A percentile compares a stretch with the other conserved stretches of the same genome.
These are phyloP conservation scores for Epiblema foenella DNA, from an alignment of 2,888 invertebrate genomes.

Conservation along the genomic window DNA sequence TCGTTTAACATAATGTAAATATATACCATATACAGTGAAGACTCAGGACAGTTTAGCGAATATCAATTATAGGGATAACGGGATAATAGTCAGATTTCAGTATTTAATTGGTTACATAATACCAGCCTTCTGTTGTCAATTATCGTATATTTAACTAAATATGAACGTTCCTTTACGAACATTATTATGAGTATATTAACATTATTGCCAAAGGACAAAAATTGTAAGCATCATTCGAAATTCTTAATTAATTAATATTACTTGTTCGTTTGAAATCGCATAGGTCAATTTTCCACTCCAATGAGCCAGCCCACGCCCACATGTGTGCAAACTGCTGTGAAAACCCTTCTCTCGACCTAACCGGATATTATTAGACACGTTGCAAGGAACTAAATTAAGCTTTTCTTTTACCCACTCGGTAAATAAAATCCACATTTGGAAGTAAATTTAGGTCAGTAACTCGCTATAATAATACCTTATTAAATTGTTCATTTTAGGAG, in stretches of 20 bases:
- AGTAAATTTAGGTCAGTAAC: not conserved
- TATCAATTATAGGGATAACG: too few relatives aligned
- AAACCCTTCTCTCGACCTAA: not conserved
- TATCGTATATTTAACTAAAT: too few relatives aligned
- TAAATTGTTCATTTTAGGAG: not conserved
- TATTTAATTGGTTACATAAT: too few relatives aligned
- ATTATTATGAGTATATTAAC: too few relatives aligned
- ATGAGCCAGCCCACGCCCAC: not conserved
- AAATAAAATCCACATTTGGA: not conserved
- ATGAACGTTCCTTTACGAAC: too few relatives aligned
- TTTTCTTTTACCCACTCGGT: not conserved
- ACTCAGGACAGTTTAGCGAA: too few relatives aligned
- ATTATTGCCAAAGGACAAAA: not conserved
- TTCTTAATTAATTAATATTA: not conserved
- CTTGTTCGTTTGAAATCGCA: not conserved
- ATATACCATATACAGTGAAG: too few relatives aligned
- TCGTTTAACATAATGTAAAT: too few relatives aligned
- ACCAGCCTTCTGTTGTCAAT: too few relatives aligned
- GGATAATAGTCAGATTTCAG: too few relatives aligned
- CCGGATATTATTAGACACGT: slow-evolving; percentile 1
- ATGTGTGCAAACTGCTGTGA: not conserved
- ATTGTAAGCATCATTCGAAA: not conserved
- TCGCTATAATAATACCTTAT: not conserved
- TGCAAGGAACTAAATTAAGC: not conserved
- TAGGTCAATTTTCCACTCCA: not conserved